Conservation (phyloP, 2,888 invertebrate species). For the Minunthozetes semirufus region DNA sequence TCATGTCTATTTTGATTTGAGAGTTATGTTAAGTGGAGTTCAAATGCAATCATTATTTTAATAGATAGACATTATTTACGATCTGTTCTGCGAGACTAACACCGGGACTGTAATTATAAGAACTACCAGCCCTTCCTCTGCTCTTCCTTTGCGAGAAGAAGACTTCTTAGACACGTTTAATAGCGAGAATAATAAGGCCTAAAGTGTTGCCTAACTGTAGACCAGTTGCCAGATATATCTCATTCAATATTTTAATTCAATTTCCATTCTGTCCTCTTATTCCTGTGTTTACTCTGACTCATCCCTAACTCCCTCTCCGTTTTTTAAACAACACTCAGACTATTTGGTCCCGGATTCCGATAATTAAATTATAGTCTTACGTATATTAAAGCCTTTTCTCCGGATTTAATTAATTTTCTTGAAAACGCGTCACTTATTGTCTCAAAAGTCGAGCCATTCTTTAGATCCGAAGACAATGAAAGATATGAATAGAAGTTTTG, state of each 20-base stretch:
- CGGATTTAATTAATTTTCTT: too few relatives aligned
- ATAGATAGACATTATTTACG: neutral
- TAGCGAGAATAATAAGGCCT: too few relatives aligned
- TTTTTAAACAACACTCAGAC: neutral
- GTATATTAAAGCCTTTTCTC: neutral
- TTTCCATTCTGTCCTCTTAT: neutral
- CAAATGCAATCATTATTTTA: constrained; percentile 16
- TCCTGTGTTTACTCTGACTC: neutral
- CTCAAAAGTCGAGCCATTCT: too few relatives aligned
- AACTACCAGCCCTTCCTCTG: neutral
- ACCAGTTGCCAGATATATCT: neutral
- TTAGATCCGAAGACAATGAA: neutral
- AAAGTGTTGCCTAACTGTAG: neutral
- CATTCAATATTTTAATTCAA: neutral
- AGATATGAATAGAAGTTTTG: neutral
- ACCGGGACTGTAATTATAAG: neutral
- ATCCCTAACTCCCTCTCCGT: neutral
- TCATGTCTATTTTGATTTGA: neutral
- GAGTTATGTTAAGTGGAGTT: constrained; percentile 11
- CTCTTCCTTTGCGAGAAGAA: neutral
- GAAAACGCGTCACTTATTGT: too few relatives aligned
- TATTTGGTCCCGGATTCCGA: neutral
- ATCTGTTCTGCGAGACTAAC: neutral
- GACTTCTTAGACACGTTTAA: too few relatives aligned
- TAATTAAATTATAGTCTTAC: constrained; percentile 3